Evolutionary conservation across 2,888 invertebrate genomes (phyloP).

Genomic region (Bembecia ichneumoniformis): DNA sequence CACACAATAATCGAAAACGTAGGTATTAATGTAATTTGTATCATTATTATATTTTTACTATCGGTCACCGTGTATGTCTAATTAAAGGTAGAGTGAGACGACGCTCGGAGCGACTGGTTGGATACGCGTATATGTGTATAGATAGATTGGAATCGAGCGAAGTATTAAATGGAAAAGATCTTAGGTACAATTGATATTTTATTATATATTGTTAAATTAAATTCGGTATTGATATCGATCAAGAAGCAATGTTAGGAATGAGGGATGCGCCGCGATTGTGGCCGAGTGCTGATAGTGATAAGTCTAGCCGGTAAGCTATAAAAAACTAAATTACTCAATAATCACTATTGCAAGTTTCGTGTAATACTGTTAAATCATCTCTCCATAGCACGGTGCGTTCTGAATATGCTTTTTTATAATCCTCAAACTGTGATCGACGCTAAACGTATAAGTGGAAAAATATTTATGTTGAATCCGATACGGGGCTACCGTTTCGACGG

Average conservation of each 20-base stretch:
- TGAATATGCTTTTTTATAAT: constrained; percentile 69
- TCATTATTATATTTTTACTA: constrained; percentile 73
- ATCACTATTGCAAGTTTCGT: constrained; percentile 66
- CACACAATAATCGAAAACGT: constrained; percentile 71
- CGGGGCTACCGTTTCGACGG: constrained; percentile 37
- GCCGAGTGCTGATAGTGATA: constrained; percentile 63
- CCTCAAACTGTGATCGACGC: constrained; percentile 72
- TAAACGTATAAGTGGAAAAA: constrained; percentile 63
- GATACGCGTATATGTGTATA: constrained; percentile 40
- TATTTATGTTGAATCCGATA: constrained; percentile 55
- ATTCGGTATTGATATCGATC: constrained; percentile 66
- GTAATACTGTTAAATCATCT: constrained; percentile 57
- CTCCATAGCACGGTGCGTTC: constrained; percentile 69
- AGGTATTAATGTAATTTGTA: constrained; percentile 69
- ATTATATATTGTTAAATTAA: constrained; percentile 71
- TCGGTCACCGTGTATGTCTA: constrained; percentile 68
- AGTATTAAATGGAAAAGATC: constrained; percentile 60
- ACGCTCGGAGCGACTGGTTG: constrained; percentile 17
- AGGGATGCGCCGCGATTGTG: constrained; percentile 46
- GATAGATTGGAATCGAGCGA: constrained; percentile 52
- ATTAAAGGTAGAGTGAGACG: constrained; percentile 31
- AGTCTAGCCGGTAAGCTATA: constrained; percentile 65
- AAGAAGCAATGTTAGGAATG: constrained; percentile 65
- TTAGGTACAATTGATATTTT: constrained; percentile 73
- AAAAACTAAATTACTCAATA: constrained; percentile 69